These are phyloP conservation scores for Rhombomys opimus DNA, from an alignment of 2,113 vertebrate species.

Conservation along the genomic window DNA sequence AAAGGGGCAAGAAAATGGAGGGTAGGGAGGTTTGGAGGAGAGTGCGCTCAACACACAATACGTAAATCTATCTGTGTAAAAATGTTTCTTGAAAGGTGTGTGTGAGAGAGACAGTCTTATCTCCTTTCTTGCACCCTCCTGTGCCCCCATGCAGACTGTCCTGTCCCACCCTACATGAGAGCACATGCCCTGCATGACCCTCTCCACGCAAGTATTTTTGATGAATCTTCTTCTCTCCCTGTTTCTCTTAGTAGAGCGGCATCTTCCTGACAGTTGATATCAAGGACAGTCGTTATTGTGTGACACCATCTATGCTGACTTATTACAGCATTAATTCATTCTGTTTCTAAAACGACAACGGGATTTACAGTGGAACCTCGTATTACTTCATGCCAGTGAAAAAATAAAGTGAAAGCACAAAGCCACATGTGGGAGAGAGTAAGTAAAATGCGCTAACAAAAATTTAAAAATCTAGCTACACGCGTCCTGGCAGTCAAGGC, in stretches of 20 bases:
- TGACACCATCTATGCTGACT: slow-evolving; percentile 4
- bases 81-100: background rate
- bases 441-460: slow-evolving; percentile 2
- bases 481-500: background rate
- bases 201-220: background rate
- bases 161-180: background rate
- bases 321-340: background rate
- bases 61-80: background rate
- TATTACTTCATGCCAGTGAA: background rate
- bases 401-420: slow-evolving; percentile 43
- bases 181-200: background rate
- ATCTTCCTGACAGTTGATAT: background rate
- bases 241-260: background rate
- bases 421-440: background rate
- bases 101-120: background rate
- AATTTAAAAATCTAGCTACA: slow-evolving; percentile 18
- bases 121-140: background rate
- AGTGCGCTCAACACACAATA: background rate
- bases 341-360: slow-evolving; percentile 46
- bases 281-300: background rate
- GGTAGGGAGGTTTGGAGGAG: background rate
- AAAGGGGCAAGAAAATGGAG: too few species aligned
- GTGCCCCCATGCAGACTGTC: background rate
- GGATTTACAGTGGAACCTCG: background rate
- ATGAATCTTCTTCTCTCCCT: background rate